Evolutionary conservation across 64 coral and sea anemone genomes (phyloP).

Genomic region (Astreopora myriophthalma): DNA sequence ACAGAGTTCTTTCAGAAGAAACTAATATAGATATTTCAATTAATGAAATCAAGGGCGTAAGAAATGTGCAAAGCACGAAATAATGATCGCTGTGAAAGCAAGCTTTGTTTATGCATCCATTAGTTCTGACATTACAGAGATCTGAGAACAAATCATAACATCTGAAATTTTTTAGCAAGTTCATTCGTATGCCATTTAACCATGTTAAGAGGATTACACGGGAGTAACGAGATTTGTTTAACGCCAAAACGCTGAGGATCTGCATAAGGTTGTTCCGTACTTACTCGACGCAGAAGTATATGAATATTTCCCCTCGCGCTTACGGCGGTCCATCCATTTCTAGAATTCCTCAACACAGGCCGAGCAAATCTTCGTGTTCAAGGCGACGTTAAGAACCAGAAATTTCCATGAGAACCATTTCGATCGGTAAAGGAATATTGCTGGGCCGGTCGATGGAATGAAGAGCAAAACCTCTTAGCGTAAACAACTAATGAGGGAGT

Average conservation of each 20-base stretch:
- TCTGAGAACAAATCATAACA: too few relatives aligned
- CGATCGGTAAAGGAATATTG: slow-evolving; percentile 11
- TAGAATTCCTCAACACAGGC: neutral
- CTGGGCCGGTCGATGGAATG: neutral
- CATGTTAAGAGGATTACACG: neutral
- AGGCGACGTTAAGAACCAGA: neutral
- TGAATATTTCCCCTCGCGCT: neutral
- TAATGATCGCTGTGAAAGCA: neutral
- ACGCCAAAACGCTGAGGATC: neutral
- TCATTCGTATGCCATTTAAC: neutral
- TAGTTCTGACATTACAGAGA: too few relatives aligned
- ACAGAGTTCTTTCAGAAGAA: neutral
- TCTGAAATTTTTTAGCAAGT: neutral
- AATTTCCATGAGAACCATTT: neutral
- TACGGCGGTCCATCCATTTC: neutral
- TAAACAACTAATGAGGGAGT: neutral
- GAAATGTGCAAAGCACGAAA: neutral
- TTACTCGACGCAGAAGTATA: neutral
- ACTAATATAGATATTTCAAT: neutral
- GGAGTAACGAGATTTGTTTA: neutral
- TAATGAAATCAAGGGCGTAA: neutral
- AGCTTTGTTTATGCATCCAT: too few relatives aligned
- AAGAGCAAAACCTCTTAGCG: neutral
- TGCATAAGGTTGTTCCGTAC: neutral
- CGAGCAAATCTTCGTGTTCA: neutral